Evolutionary conservation across 2,888 invertebrate species (phyloP), one percentile per base, ranked within the genome.

Genomic region (Lithophane leautieri): DNA sequence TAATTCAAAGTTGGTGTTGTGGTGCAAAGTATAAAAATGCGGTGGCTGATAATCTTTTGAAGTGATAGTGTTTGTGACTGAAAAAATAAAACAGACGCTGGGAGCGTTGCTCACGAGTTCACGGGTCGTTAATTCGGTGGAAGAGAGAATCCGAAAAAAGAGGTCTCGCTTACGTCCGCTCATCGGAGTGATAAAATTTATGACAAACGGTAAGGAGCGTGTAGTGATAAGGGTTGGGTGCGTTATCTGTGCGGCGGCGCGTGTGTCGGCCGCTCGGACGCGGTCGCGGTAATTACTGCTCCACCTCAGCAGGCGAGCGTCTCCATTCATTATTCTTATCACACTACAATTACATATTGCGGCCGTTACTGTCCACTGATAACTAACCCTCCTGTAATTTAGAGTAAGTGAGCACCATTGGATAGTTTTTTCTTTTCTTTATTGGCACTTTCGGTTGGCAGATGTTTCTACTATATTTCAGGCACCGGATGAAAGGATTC

Each of bases 131-230:
- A 94, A 94, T 91, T 94, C 93, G 87, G 88, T 89, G 91, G 90
- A 91, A 91, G 91, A 94, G 93, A 90, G 90, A 92, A 93, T 89
- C 89, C 88, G 90, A 94, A 92, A 92, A 93, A 93, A 91, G 91
- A 93, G 91, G 91, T 92, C 92, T 93, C 92, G 91, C 89, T 91
- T 89, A 92, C 92, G 92, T 94, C 92, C 93, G 94, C 90, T 94
- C 95, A 94, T 94, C 93, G 94, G 91, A 92, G 94, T 94, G 96
- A 95, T 94, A 95, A 94, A 94, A 95, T 96, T 96, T 95, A 95
- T 95, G 95, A 96, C 93, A 92, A 94, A 95, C 96, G 96, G 96
- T 96, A 96, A 96, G 96, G 90, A 93, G 91, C 92, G 88, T 91
- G 90, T 93, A 94, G 92, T 95, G 95, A 96, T 95, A 95, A 95